A percentile compares a stretch with the other conserved stretches of the same genome.
Conservation (phyloP, 2,888 invertebrate genomes). For the Podotricha telesiphe region DNA sequence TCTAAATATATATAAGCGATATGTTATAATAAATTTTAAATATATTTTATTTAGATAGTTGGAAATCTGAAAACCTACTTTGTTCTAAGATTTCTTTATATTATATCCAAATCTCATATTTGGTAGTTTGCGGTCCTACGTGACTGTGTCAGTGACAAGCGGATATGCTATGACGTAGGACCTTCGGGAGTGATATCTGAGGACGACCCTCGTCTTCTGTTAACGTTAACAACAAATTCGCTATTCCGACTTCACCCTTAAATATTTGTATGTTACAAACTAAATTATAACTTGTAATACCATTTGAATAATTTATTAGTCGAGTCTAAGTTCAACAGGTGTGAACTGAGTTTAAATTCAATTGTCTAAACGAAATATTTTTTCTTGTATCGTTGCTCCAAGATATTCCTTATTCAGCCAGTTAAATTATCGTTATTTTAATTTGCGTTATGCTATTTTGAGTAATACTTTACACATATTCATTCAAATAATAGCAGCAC, state of each 20-base stretch:
- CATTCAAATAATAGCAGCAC: no score
- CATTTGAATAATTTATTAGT: slow-evolving; percentile 44
- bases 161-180: slow-evolving; percentile 18
- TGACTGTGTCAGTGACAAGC: slow-evolving; percentile 19
- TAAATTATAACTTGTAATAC: slow-evolving; percentile 46
- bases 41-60: background rate
- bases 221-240: slow-evolving; percentile 21
- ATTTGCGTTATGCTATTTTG: no score
- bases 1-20: no score
- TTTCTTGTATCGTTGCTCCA: background rate
- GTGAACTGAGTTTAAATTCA: background rate
- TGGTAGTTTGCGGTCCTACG: slow-evolving; percentile 15
- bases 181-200: slow-evolving; percentile 27
- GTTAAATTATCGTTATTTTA: background rate
- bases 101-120: slow-evolving; percentile 6
- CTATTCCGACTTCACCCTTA: slow-evolving; percentile 29
- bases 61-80: background rate
- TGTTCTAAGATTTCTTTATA: background rate
- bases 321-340: background rate
- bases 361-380: background rate
- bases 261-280: slow-evolving; percentile 44
- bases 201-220: slow-evolving; percentile 19
- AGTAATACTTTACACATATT: no score
- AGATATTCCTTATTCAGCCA: background rate
- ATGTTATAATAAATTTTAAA: no score